Base-by-base conservation (phyloP, 2,113 vertebrate species). In the Arothron firmamentum region DNA sequence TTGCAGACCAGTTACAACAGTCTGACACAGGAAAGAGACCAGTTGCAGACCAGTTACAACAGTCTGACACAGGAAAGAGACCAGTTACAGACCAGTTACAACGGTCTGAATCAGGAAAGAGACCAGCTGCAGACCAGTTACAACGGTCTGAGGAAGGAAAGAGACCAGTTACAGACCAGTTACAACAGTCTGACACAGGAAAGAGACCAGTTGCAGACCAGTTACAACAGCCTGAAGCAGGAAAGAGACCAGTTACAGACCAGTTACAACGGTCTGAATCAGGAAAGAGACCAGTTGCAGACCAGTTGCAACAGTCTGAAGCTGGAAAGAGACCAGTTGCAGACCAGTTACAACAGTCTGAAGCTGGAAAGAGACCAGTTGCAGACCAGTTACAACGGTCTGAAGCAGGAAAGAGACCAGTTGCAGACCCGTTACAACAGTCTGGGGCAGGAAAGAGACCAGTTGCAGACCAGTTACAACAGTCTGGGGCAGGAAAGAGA, bases 91-190 rank as follows among this genome's bases (percentile, higher is more conserved):
- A 49, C 47, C 47, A 48, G 47, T 48, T 18, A 48, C 17, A 48
- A 48, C 47, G 18, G n/a, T 18, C 47, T 48, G 51, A n/a, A 15
- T 2, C 16, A 52, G 11, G 53, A 55, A 41, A 18, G 31, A 20
- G n/a, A 55, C 53, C 53, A 55, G 53, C 19, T 55, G 12, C 31
- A 55, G 31, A 41, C 31, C 53, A 55, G 31, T 19, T 38, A 55
- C 10, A 14, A 13, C 31, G 41, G n/a, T 16, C 31, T 41, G 12
- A 0, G 5, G 3, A 19, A 12, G 16, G 53, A 55, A 19, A 38
- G 17, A 19, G 53, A 55, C 31, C 17, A 41, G 17, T 13, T 55
- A 19, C 28, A 55, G n/a, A 41, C 8, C 19, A 11, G 19, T 23
- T 51, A 51, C 10, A 5, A 21, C 12, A 51, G 2, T 1, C 18